Evolutionary conservation across 1,140 invertebrate genomes (phyloP).

Genomic region (Brachionus koreanus): DNA sequence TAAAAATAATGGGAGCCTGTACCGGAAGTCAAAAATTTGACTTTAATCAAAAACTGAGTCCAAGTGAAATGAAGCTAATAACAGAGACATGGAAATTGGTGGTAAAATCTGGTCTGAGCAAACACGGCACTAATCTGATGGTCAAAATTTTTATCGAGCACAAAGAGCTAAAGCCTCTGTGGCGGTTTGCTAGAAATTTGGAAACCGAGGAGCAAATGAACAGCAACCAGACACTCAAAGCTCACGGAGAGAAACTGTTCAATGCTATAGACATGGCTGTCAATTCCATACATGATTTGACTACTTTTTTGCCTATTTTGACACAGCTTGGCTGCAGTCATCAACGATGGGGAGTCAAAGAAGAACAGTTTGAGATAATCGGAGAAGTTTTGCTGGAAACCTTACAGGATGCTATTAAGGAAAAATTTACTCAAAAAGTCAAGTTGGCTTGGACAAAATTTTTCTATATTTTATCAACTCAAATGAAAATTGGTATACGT

Average conservation of each 20-base stretch:
- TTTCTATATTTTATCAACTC: neutral
- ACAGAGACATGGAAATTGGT: neutral
- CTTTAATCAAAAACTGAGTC: neutral
- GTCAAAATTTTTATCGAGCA: constrained; percentile 16
- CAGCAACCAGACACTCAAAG: constrained; percentile 31
- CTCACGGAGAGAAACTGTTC: constrained; percentile 36
- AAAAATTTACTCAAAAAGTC: constrained; percentile 22
- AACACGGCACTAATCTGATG: constrained; percentile 33
- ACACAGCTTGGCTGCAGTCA: constrained; percentile 22
- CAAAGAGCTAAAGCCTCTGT: constrained; percentile 24
- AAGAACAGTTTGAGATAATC: constrained; percentile 29
- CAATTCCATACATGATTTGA: constrained; percentile 8
- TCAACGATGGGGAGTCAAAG: constrained; percentile 20
- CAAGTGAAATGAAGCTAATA: neutral
- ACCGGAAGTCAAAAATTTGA: neutral
- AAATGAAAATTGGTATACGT: constrained; percentile 2
- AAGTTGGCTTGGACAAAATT: constrained; percentile 14
- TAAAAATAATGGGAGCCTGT: constrained; percentile 33
- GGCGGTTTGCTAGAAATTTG: constrained; percentile 30
- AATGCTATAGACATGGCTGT: constrained; percentile 39
- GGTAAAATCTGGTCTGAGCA: neutral
- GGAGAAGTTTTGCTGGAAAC: neutral
- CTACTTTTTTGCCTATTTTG: constrained; percentile 15
- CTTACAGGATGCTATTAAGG: neutral
- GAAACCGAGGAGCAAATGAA: constrained; percentile 31